phyloP scores from a whole-genome alignment of 2,113 vertebrate species.

The Cathartes aura region DNA sequence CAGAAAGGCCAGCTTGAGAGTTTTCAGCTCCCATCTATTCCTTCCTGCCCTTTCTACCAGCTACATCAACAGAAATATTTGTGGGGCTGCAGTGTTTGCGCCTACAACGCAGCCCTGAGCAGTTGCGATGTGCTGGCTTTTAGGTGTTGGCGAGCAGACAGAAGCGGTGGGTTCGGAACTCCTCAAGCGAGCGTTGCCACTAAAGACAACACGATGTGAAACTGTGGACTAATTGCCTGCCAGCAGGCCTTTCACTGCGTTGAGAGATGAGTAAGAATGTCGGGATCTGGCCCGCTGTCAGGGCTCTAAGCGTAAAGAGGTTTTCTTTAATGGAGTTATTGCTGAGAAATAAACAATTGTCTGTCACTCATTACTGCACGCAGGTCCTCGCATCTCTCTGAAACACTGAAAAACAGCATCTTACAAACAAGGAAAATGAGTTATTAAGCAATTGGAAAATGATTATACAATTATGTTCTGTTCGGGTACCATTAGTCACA shows the following conservation, averaged over 20 bases:
- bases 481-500: slow-evolving; percentile 76
- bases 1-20: not conserved
- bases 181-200: not conserved
- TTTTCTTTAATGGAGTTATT: not conserved
- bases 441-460: slow-evolving; percentile 76
- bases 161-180: not conserved
- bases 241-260: not conserved
- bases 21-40: not conserved
- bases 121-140: not conserved
- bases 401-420: slow-evolving; percentile 64
- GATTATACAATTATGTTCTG: slow-evolving; percentile 75
- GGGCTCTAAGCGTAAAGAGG: not conserved
- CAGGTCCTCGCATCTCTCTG: slow-evolving; percentile 35
- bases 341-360: slow-evolving; percentile 2
- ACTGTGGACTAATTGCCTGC: not conserved
- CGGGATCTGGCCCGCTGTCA: not conserved
- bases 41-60: not conserved
- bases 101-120: not conserved
- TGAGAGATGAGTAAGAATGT: not conserved
- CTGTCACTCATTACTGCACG: not conserved
- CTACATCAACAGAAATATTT: not conserved
- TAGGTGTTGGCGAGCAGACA: not conserved
- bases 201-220: not conserved
- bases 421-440: slow-evolving; percentile 70
- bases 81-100: not conserved